phyloP scores from a whole-genome alignment of 2,888 invertebrate genomes.

The Drosophila pullipes region DNA sequence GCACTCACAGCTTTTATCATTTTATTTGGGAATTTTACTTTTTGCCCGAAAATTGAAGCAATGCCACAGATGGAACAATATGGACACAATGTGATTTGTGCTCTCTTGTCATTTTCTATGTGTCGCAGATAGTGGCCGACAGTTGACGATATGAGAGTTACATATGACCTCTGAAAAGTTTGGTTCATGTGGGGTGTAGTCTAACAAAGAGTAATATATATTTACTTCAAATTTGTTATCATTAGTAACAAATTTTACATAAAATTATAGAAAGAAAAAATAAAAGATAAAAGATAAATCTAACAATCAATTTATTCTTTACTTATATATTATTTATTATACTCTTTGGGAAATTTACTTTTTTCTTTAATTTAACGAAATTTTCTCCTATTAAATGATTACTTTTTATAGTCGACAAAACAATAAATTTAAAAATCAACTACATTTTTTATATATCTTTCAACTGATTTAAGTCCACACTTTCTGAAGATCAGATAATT shows the following conservation, averaged over 20 bases:
- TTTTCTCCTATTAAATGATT: no score
- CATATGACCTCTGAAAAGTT: not conserved
- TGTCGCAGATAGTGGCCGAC: not conserved
- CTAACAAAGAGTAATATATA: not conserved
- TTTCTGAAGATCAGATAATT: not conserved
- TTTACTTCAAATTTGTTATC: no score
- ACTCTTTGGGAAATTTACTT: no score
- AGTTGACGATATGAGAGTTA: not conserved
- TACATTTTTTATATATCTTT: not conserved
- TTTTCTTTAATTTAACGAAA: no score
- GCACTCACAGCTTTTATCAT: conserved; percentile 18
- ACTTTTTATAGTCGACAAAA: not conserved
- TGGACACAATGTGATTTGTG: conserved; percentile 27
- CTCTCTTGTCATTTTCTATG: not conserved
- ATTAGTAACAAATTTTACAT: no score
- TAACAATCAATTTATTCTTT: no score
- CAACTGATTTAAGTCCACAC: not conserved
- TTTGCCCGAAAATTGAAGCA: conserved; percentile 16
- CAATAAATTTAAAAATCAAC: not conserved
- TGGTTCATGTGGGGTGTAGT: not conserved
- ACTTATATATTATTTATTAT: no score
- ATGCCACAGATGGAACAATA: conserved; percentile 32
- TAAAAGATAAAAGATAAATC: no score
- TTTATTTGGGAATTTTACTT: conserved; percentile 26
- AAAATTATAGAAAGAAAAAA: no score